Conservation (phyloP, 1,140 invertebrate genomes). For the Ceratoteleas bidentatus region DNA sequence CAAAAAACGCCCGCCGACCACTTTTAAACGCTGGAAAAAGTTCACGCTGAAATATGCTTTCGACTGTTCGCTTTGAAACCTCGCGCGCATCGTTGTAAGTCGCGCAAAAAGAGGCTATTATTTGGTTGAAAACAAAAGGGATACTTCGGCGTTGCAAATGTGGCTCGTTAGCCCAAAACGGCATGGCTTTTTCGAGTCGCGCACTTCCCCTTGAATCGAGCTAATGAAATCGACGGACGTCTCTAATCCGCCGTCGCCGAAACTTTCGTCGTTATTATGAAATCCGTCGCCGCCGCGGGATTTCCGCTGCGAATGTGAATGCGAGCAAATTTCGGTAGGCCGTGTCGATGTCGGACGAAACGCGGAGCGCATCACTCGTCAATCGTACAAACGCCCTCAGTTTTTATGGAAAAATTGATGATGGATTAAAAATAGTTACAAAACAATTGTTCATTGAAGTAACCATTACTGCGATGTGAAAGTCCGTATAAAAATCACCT, state of each 20-base stretch:
- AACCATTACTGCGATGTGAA: too few species aligned
- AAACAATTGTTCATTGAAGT: too few species aligned
- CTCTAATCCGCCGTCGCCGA: slow-evolving; percentile 38
- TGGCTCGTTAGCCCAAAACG: slow-evolving; percentile 34
- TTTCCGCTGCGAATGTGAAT: slow-evolving; percentile 11
- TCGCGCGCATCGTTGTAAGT: slow-evolving; percentile 1
- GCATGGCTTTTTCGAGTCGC: slow-evolving; percentile 15
- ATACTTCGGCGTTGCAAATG: slow-evolving; percentile 15
- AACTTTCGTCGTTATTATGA: slow-evolving; percentile 49
- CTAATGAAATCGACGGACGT: slow-evolving; percentile 57
- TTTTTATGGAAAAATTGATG: too few species aligned
- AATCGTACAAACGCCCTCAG: too few species aligned
- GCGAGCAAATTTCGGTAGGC: too few species aligned
- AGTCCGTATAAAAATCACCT: too few species aligned
- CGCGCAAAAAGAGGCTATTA: slow-evolving; percentile 21
- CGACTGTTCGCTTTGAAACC: slow-evolving; percentile 8
- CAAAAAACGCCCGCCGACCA: not conserved
- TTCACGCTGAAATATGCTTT: not conserved
- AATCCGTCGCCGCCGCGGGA: slow-evolving; percentile 13
- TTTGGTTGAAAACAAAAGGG: slow-evolving; percentile 31
- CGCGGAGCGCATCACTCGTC: too few species aligned
- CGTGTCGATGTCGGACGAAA: too few species aligned
- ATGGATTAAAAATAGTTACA: too few species aligned
- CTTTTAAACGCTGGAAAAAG: not conserved
- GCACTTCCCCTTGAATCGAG: slow-evolving; percentile 33